Evolutionary conservation across 2,113 vertebrate genomes (phyloP).

Genomic region (Tyrannus savana): DNA sequence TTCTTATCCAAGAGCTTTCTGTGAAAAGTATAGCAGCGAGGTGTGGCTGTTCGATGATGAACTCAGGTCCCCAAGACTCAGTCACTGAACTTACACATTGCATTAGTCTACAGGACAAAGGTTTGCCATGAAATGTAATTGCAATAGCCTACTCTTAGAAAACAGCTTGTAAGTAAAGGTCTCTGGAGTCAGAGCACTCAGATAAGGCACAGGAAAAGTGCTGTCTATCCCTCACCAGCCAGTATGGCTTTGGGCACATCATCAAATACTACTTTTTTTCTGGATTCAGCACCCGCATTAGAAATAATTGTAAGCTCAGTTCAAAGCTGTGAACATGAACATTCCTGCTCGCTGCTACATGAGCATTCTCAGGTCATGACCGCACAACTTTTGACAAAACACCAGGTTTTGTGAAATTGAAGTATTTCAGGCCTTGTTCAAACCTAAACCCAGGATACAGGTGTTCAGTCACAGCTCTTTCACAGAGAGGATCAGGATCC

Average conservation of each 20-base stretch:
- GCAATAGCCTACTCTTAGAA: not conserved
- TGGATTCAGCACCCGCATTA: not conserved
- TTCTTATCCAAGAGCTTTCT: not conserved
- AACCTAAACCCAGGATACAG: not conserved
- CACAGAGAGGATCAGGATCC: not conserved
- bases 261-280: conserved; percentile 6
- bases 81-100: not conserved
- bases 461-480: not conserved
- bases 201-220: not conserved
- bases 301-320: not conserved
- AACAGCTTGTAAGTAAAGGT: not conserved
- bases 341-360: not conserved
- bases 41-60: not conserved
- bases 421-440: not conserved
- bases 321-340: not conserved
- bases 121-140: conserved; percentile 4
- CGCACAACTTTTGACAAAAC: not conserved
- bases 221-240: not conserved
- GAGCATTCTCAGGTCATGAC: not conserved
- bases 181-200: not conserved
- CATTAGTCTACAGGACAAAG: conserved; percentile 33
- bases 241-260: not conserved
- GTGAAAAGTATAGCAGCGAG: not conserved
- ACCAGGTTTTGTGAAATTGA: not conserved
- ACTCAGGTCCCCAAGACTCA: not conserved